phyloP scores from a whole-genome alignment of 92 coral and sea anemone genomes.

The Porites divaricata region DNA sequence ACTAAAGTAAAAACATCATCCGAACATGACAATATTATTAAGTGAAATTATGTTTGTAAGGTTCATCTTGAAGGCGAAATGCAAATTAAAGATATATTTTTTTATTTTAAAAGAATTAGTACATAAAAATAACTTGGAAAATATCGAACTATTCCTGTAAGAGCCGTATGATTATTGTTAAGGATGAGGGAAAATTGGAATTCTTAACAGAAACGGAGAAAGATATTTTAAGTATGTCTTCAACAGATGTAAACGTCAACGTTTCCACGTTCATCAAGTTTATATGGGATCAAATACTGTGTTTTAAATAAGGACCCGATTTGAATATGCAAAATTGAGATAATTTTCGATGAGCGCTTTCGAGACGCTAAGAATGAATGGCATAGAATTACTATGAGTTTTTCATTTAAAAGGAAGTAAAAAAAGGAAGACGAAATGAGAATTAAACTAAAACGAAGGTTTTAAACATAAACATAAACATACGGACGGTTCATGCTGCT shows the following conservation, averaged over 20 bases:
- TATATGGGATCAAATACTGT: background rate
- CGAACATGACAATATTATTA: background rate
- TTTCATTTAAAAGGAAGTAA: background rate
- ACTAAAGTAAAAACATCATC: background rate
- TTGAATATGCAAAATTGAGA: slow-evolving; percentile 33
- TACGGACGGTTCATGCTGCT: background rate
- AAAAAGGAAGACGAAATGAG: background rate
- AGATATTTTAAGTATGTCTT: background rate
- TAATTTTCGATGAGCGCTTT: background rate
- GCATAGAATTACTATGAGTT: background rate
- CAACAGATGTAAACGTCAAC: background rate
- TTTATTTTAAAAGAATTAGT: background rate
- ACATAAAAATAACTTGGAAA: background rate
- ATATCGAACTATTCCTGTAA: background rate
- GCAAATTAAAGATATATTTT: slow-evolving; percentile 8
- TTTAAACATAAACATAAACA: background rate
- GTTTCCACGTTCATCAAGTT: background rate
- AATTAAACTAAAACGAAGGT: background rate
- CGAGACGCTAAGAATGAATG: background rate
- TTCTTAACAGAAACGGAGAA: background rate
- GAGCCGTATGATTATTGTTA: too few relatives aligned
- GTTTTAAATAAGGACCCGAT: background rate
- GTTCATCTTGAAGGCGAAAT: background rate
- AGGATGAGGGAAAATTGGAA: background rate
- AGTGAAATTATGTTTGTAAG: background rate